Conservation (phyloP, 2,888 invertebrate genomes). For the Rotaria socialis region DNA sequence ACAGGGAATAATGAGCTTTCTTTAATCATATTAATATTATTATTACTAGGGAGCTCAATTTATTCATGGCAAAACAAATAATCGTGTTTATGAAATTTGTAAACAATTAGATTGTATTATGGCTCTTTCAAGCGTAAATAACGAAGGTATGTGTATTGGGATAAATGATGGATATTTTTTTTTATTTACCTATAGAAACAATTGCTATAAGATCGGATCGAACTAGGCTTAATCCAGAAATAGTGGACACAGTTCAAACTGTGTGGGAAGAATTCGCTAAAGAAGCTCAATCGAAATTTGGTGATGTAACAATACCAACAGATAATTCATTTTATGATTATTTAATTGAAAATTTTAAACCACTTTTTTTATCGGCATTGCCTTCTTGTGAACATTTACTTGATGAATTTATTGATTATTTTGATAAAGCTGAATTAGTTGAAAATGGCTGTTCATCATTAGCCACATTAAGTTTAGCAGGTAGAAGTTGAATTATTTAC, state of each 20-base stretch:
- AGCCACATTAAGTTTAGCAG: neutral
- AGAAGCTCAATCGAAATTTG: neutral
- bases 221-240: neutral
- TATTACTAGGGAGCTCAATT: constrained; percentile 24
- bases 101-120: neutral
- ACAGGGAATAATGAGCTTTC: neutral
- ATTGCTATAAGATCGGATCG: neutral
- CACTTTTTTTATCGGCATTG: neutral
- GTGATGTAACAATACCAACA: neutral
- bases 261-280: neutral
- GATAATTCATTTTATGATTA: neutral
- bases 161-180: neutral
- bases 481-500: neutral
- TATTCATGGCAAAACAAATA: neutral
- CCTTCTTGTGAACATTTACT: neutral
- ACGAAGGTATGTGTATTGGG: neutral
- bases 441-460: neutral
- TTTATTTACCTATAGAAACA: neutral
- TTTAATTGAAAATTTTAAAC: neutral
- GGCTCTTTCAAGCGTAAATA: neutral
- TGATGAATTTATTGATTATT: neutral
- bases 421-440: neutral
- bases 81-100: neutral
- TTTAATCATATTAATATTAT: neutral
- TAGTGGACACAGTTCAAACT: neutral